phyloP scores from a whole-genome alignment of 2,113 vertebrate genomes.

The Corythornis vintsioides region DNA sequence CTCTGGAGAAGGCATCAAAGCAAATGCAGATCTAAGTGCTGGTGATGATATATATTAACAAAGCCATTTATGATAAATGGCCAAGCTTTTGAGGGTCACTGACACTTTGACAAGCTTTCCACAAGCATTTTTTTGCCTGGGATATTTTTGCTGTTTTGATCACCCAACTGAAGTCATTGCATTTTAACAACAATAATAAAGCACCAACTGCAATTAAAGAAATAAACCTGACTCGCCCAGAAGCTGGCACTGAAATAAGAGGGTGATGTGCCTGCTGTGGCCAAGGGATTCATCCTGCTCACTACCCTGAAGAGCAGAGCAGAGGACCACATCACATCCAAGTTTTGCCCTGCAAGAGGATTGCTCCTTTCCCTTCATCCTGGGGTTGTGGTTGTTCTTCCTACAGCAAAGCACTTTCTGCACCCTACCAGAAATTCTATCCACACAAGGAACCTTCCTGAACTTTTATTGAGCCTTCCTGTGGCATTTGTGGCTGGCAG shows the following conservation, averaged over 20 bases:
- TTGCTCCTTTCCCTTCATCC: neutral
- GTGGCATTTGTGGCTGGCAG: neutral
- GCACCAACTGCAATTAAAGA: neutral
- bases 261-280: no score
- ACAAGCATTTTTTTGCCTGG: neutral
- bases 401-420: neutral
- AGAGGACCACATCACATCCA: neutral
- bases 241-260: neutral
- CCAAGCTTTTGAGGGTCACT: neutral
- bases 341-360: neutral
- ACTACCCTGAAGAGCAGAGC: neutral
- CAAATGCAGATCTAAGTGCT: neutral
- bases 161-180: neutral
- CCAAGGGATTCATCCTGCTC: neutral
- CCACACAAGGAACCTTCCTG: neutral
- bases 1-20: conserved; percentile 11
- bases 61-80: neutral
- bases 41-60: neutral
- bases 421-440: neutral
- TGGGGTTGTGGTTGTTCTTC: neutral
- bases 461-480: neutral
- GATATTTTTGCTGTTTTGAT: neutral
- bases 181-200: neutral
- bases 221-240: neutral
- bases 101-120: neutral